Evolutionary conservation across 2,797 vertebrate genomes (phyloP), one percentile per base, ranked within the genome.

Genomic region (Sebastes variabilis): DNA sequence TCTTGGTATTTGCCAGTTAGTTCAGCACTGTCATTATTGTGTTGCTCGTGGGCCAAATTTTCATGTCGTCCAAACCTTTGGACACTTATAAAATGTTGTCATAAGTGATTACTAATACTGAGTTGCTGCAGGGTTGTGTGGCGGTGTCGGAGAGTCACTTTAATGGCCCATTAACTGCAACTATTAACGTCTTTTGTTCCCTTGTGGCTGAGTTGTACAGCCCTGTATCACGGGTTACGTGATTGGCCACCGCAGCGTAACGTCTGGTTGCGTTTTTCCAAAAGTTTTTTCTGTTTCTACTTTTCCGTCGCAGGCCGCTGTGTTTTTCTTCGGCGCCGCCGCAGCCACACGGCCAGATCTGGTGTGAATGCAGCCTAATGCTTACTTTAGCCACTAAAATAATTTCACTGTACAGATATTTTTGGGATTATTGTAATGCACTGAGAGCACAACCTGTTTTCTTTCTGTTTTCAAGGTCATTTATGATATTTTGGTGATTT

Each of bases 401-500:
- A 38, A 38, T 38, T 38, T 38, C 22, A 29, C 22, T 52, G 12
- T 25, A 18, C 24, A 14, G 42, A 72, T 68, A 69, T 58, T 1
- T 42, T 76, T 1, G 0, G 20, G 25, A 24, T 66, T 42, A 22
- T 27, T 30, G 5, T 34, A 56, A 38, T 60, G 13, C 25, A 59
- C 8, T 16, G 9, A 36, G 36, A 55, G 9, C 18, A 79, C 34
- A 24, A 36, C 22, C 3, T 52, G 30, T 69, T 80, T 77, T 70
- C 32, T 38, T 9, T n/a, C 4, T 9, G 11, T 34, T 68, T 78
- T 54, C 12, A 27, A 10, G 14, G 75, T 74, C 16, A 67, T 81
- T 54, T 49, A 54, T 54, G 59, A 67, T 62, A 70, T 74, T 77
- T 83, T 66, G 70, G 54, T 74, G 58, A 72, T 78, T 77, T 67